Conservation (phyloP, 2,888 invertebrate species). For the Stenolophus ochropezus region DNA sequence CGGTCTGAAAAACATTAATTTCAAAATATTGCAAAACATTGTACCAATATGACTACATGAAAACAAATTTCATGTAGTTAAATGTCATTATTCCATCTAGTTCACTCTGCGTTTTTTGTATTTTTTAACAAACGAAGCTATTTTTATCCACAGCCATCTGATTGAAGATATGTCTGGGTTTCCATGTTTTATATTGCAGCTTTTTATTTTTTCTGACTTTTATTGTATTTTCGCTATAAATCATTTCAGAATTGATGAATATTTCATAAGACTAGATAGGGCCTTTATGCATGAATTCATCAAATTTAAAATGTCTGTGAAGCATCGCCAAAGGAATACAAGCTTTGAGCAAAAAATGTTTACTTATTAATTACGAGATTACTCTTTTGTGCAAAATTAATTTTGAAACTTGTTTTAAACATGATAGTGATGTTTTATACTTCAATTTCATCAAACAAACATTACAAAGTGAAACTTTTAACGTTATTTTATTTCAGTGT, state of each 20-base stretch:
- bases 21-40: neutral
- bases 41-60: neutral
- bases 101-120: neutral
- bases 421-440: neutral
- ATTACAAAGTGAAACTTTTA: neutral
- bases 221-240: conserved; percentile 25
- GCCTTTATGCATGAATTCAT: conserved; percentile 1
- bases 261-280: conserved; percentile 40
- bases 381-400: neutral
- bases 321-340: neutral
- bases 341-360: neutral
- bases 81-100: conserved; percentile 7
- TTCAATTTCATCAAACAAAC: neutral
- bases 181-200: conserved; percentile 10
- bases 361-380: neutral
- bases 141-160: conserved; percentile 10
- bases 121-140: neutral
- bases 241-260: conserved; percentile 25
- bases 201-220: conserved; percentile 20
- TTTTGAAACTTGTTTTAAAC: neutral
- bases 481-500: too few relatives aligned
- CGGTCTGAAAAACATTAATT: neutral
- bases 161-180: conserved; percentile 32
- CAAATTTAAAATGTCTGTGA: neutral
- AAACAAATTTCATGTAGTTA: neutral